Base-by-base conservation (phyloP, 2,797 vertebrate genomes). In the Chelon labrosus region DNA sequence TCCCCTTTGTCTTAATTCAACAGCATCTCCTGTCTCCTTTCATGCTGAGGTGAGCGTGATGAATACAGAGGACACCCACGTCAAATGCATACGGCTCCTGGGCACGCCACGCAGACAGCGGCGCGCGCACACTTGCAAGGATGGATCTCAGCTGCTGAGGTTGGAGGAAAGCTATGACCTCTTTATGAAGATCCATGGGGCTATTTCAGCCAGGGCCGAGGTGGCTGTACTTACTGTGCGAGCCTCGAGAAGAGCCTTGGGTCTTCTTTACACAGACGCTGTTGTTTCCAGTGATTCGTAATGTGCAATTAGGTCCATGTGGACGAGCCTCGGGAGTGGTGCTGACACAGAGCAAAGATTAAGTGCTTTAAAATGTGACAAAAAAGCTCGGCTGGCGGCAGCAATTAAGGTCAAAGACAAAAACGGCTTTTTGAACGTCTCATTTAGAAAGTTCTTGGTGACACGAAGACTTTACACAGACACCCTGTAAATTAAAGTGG, bases 331-430 rank as follows among this genome's bases (percentile, higher is more conserved):
- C 49, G 6, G 71, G 80, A 85, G 80, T 37, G 3, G 7, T 7
- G 25, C 70, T 87, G 87, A 85, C 84, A 87, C 73, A 73, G 68
- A 86, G 83, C 47, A 12, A 54, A 86, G 80, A 90, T 82, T 80
- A 88, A 76, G 58, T 69, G 65, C 79, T 71, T 79, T 82, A 83
- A 87, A 89, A 90, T 86, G 79, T 85, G 80, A 85, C 78, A 79
- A 69, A 79, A 69, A 79, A 74, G 76, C 73, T 63, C 42, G n/a
- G 61, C 82, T 87, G 56, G 27, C 42, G 76, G 81, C 86, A 77
- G 82, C 83, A 88, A 91, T 92, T 89, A 89, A 73, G 77, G 57
- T 71, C 65, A 84, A 59, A 64, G 41, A 70, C 61, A 76, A 70
- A 82, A 79, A 68, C 7, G 3, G 57, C 59, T 64, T 77, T 31